These are phyloP conservation scores for Sphaeramia orbicularis DNA, from an alignment of 2,797 vertebrate genomes.

Conservation along the genomic window DNA sequence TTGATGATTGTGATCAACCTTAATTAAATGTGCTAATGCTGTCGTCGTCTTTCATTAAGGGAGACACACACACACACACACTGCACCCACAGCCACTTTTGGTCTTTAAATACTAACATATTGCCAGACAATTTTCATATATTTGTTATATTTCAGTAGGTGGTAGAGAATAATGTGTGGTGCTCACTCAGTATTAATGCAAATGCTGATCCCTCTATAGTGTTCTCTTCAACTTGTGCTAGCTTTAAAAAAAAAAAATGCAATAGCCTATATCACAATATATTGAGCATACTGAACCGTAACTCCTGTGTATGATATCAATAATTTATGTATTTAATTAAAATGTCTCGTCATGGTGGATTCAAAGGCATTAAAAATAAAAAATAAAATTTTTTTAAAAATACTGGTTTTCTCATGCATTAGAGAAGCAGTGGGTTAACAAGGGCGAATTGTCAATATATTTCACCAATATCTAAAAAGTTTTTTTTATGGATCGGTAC, in stretches of 20 bases:
- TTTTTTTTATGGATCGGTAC: conserved; percentile 25
- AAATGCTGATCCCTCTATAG: no score
- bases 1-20: conserved; percentile 65
- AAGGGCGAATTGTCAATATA: conserved; percentile 1
- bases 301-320: neutral
- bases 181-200: no score
- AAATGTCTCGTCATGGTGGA: neutral
- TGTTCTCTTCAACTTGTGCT: no score
- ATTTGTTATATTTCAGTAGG: neutral
- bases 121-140: neutral
- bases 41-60: conserved; percentile 59
- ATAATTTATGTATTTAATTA: conserved; percentile 6
- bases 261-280: no score
- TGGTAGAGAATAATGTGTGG: no score
- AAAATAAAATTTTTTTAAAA: no score
- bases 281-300: no score
- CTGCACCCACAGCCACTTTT: conserved; percentile 4
- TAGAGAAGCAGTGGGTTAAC: neutral
- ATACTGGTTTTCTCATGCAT: neutral
- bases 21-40: conserved; percentile 74
- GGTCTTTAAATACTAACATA: conserved; percentile 11
- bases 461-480: conserved; percentile 16
- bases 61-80: conserved; percentile 4
- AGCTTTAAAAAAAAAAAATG: no score
- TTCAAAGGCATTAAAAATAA: no score